These are phyloP conservation scores for Hoplostethus mediterraneus DNA, from an alignment of 2,797 vertebrate genomes.

Conservation along the genomic window DNA sequence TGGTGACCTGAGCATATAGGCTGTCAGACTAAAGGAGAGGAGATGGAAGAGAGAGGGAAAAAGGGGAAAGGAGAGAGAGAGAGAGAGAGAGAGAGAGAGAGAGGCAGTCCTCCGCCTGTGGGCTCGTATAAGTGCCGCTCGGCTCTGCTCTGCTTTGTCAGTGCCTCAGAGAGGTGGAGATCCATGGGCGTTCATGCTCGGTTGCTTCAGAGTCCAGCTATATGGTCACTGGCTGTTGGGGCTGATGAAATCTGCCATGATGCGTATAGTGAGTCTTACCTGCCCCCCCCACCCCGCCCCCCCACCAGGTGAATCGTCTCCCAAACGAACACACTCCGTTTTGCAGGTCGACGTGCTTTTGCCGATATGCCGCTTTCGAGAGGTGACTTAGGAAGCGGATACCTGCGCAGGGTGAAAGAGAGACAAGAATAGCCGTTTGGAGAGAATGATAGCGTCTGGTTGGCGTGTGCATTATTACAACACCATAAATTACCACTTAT, in stretches of 20 bases:
- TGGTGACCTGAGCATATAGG: conserved; percentile 28
- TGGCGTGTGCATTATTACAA: neutral
- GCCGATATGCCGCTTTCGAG: conserved; percentile 43
- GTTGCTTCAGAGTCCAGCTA: conserved; percentile 43
- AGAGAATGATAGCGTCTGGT: neutral
- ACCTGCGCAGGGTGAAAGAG: conserved; percentile 22
- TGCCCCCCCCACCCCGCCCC: neutral
- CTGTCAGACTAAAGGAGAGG: conserved; percentile 51
- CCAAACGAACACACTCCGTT: conserved; percentile 47
- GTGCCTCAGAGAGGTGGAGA: conserved; percentile 39
- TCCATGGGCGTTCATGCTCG: conserved; percentile 38
- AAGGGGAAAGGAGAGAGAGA: conserved; percentile 40
- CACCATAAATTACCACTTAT: neutral
- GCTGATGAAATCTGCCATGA: conserved; percentile 71
- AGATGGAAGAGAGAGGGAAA: conserved; percentile 15
- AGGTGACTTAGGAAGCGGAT: conserved; percentile 37
- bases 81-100: conserved; percentile 20
- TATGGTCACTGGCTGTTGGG: conserved; percentile 54
- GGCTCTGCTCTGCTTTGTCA: conserved; percentile 54
- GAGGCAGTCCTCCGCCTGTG: conserved; percentile 31
- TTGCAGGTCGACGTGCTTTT: conserved; percentile 47
- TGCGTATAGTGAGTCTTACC: conserved; percentile 56
- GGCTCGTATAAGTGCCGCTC: conserved; percentile 39
- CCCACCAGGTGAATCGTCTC: conserved; percentile 52
- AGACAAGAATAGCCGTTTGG: neutral